Base-by-base conservation (phyloP, 2,113 vertebrate genomes). In the Panurus biarmicus region DNA sequence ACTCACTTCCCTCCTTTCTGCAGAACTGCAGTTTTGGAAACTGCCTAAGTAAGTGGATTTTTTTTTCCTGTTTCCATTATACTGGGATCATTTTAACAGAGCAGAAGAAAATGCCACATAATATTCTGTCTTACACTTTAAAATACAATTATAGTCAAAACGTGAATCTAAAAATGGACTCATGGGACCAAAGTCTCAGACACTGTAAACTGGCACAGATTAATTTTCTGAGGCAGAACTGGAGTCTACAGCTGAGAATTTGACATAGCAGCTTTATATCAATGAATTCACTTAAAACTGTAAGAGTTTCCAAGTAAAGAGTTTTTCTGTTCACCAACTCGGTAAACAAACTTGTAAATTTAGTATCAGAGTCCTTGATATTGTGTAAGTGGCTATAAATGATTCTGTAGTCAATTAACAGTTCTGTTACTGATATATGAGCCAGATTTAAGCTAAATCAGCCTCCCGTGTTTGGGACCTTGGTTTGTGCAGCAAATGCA, bases 61-160 rank as follows among this genome's bases (percentile, higher is more conserved):
- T 69, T 73, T 82, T 16, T 3, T 1, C 14, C 53, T 18, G 6
- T 67, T 94, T 87, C 89, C 70, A 92, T 92, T 92, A 91, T 50
- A 89, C 26, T 35, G 42, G 53, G 66, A 94, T 94, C 42, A 78
- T 82, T 91, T 79, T 85, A 92, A 96, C 7, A 4, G 86, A 80
- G 45, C 45, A 74, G 50, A 92, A 95, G 77, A 85, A 94, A 95
- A 93, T 86, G 61, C 57, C 89, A 87, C 44, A 64, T 65, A 93
- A 86, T 50, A 86, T 79, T 87, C 81, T 77, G 20, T 72, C 75
- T 85, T 87, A 61, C 38, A 38, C 71, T 90, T 95, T 84, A 95
- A 93, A 89, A 82, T 45, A 89, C 76, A 89, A 88, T 93, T 92
- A 85, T 19, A 92, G 70, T 85, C 70, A 87, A 91, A 93, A 91